These are phyloP conservation scores for Elmis aenea DNA, from an alignment of 2,888 invertebrate species.

Conservation along the genomic window DNA sequence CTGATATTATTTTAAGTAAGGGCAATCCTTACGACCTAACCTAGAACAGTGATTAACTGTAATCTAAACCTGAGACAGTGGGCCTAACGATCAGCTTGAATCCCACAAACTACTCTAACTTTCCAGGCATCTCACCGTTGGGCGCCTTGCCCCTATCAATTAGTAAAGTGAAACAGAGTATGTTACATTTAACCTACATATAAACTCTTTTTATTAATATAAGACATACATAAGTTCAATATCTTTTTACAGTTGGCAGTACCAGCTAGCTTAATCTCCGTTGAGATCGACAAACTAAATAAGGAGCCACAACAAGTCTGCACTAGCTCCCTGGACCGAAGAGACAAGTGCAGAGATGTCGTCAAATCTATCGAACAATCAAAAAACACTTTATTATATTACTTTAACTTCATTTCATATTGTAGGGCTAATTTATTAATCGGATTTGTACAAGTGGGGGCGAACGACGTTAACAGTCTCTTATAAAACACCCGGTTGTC, in stretches of 20 bases:
- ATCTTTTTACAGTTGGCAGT: constrained; percentile 50
- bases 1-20: too few species aligned
- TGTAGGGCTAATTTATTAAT: constrained; percentile 33
- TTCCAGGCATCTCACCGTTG: constrained; percentile 16
- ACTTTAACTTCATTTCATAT: constrained; percentile 26
- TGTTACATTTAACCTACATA: constrained; percentile 42
- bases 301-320: constrained; percentile 38
- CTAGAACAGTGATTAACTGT: constrained; percentile 20
- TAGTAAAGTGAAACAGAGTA: constrained; percentile 36
- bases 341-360: constrained; percentile 24
- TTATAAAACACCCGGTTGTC: constrained; percentile 29
- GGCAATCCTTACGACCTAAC: too few species aligned
- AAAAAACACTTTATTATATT: constrained; percentile 34
- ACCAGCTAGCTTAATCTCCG: constrained; percentile 47
- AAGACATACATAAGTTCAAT: constrained; percentile 44
- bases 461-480: constrained; percentile 24
- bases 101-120: constrained; percentile 30
- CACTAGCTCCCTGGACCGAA: constrained; percentile 13
- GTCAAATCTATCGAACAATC: constrained; percentile 34
- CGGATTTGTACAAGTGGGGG: constrained; percentile 40
- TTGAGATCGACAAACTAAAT: constrained; percentile 41
- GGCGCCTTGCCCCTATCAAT: constrained; percentile 21
- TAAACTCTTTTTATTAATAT: constrained; percentile 37
- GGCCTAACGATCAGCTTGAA: constrained; percentile 41
- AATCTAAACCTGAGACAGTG: constrained; percentile 43